Conservation (phyloP, 2,113 vertebrate species). For the Rostratula benghalensis region DNA sequence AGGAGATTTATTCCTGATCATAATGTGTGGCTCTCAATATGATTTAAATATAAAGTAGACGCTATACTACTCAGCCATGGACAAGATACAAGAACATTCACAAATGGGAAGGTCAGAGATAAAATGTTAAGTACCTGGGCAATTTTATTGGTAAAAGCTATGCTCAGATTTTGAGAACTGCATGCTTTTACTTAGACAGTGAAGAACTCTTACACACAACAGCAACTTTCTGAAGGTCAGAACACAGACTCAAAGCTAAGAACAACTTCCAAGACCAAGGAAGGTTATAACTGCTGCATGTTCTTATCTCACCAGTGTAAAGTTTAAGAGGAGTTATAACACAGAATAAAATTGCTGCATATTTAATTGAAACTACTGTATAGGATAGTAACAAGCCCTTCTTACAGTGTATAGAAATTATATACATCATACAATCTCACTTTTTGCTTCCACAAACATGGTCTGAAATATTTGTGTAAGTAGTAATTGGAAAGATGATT, state of each 20-base stretch:
- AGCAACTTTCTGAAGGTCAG: background rate
- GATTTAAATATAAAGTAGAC: background rate
- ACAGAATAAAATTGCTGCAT: background rate
- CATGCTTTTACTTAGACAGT: background rate
- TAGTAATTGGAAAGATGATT: constrained; percentile 20
- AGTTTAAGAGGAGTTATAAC: background rate
- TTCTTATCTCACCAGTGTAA: background rate
- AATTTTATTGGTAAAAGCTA: background rate
- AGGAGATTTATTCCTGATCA: background rate
- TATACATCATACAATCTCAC: background rate
- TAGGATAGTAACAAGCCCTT: background rate
- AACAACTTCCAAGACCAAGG: background rate
- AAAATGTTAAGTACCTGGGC: background rate
- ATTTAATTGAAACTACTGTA: background rate
- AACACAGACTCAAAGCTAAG: background rate
- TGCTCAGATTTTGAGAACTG: background rate
- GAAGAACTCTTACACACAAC: background rate
- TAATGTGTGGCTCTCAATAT: background rate
- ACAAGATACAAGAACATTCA: background rate
- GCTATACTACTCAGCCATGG: background rate
- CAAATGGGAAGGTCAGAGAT: background rate
- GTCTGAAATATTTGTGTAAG: constrained; percentile 27
- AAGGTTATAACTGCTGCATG: background rate
- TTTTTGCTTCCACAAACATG: background rate
- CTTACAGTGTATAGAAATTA: background rate